Conservation (phyloP, 2,888 invertebrate genomes). For the Sphaerophoria taeniata region DNA sequence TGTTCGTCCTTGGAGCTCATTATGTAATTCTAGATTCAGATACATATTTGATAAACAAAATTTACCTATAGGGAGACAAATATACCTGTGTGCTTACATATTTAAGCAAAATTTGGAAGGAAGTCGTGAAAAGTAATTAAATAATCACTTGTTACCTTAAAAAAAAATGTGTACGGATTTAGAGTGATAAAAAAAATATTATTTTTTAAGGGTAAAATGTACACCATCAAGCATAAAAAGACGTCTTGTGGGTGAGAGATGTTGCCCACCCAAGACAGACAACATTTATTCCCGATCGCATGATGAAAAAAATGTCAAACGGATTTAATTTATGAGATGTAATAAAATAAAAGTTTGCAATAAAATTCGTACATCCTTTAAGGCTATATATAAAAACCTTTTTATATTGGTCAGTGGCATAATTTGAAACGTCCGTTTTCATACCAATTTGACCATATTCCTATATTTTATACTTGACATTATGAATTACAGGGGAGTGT, state of each 20-base stretch:
- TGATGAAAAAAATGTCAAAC: conserved; percentile 58
- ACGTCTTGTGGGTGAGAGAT: neutral
- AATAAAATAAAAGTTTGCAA: conserved; percentile 74
- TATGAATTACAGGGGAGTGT: conserved; percentile 44
- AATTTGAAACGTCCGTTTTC: conserved; percentile 59
- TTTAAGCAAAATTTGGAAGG: too few relatives aligned
- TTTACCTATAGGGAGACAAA: too few relatives aligned
- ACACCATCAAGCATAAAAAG: neutral
- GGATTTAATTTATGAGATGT: conserved; percentile 67
- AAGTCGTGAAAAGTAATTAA: too few relatives aligned
- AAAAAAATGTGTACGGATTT: too few relatives aligned
- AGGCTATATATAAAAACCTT: conserved; percentile 43
- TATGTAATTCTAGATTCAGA: too few relatives aligned
- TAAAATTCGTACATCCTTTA: conserved; percentile 57
- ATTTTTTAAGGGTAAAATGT: conserved; percentile 14
- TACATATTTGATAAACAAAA: too few relatives aligned
- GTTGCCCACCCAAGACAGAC: conserved; percentile 35
- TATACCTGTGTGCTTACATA: too few relatives aligned
- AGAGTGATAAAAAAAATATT: too few relatives aligned
- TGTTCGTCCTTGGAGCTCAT: too few relatives aligned
- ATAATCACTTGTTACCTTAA: too few relatives aligned
- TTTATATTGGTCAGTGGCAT: conserved; percentile 58
- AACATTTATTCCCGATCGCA: conserved; percentile 22
- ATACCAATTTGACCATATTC: conserved; percentile 29
- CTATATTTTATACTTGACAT: conserved; percentile 19